phyloP scores from a whole-genome alignment of 2,888 invertebrate genomes.

The Phymatocera aterrima region DNA sequence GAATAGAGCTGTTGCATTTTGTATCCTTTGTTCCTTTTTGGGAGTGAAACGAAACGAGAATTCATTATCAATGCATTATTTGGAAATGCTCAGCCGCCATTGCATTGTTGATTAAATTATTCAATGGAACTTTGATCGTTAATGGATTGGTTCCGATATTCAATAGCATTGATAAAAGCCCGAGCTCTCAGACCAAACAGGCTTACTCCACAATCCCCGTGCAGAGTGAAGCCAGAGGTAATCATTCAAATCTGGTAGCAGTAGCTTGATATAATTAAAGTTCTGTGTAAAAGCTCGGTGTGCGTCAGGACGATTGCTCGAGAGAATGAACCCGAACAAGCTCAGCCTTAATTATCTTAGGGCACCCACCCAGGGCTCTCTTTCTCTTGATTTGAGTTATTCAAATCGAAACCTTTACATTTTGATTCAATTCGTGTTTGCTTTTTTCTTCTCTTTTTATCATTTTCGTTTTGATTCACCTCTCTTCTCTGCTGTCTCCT shows the following conservation, averaged over 20 bases:
- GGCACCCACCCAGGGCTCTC: no score
- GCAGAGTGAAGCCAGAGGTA: neutral
- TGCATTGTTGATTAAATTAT: neutral
- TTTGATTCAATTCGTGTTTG: neutral
- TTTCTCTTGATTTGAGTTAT: conserved; percentile 16
- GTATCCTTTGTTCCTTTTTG: no score
- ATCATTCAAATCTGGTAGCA: neutral
- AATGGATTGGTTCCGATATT: conserved; percentile 26
- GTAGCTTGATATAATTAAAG: conserved; percentile 4
- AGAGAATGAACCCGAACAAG: conserved; percentile 11
- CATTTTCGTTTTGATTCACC: no score
- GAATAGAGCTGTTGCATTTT: no score
- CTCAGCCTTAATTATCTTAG: conserved; percentile 1
- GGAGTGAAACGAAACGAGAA: no score
- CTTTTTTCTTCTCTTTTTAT: neutral
- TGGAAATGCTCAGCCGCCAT: neutral
- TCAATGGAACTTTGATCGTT: neutral
- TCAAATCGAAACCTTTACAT: neutral
- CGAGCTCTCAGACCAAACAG: neutral
- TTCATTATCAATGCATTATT: no score
- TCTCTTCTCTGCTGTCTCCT: no score
- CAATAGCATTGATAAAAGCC: neutral
- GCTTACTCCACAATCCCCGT: neutral
- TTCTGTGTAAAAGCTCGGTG: conserved; percentile 15
- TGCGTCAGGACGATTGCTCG: neutral